These are phyloP conservation scores for Varroa destructor DNA, from an alignment of 1,140 invertebrate species.

Conservation along the genomic window DNA sequence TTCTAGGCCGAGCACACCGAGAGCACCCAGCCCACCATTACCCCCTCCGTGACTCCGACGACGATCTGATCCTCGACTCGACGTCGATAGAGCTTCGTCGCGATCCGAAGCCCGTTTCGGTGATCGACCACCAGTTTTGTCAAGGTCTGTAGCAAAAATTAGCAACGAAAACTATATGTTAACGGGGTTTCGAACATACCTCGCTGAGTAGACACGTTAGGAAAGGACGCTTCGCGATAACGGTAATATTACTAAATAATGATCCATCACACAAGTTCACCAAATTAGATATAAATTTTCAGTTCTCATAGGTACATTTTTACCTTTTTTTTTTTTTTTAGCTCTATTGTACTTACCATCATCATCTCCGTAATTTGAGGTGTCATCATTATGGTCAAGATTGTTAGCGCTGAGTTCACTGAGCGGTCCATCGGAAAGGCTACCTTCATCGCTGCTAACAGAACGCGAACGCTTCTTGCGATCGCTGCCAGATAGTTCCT, in stretches of 20 bases:
- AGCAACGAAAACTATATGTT: too few relatives aligned
- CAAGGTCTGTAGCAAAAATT: too few relatives aligned
- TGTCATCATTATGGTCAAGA: slow-evolving; percentile 4
- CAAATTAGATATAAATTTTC: too few relatives aligned
- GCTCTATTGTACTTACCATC: background rate
- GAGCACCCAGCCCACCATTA: background rate
- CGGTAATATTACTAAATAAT: too few relatives aligned
- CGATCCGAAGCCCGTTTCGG: slow-evolving; percentile 13
- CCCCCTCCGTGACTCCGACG: too few relatives aligned
- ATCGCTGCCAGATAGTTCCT: background rate
- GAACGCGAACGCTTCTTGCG: slow-evolving; percentile 20
- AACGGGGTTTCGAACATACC: too few relatives aligned
- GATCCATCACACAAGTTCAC: too few relatives aligned
- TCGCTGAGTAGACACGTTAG: too few relatives aligned
- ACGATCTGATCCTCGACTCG: background rate
- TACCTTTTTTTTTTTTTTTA: too few relatives aligned
- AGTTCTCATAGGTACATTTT: too few relatives aligned
- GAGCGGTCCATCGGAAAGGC: slow-evolving; percentile 25
- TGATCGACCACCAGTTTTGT: background rate
- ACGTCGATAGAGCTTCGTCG: slow-evolving; percentile 16
- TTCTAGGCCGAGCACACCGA: slow-evolving; percentile 12
- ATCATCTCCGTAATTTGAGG: slow-evolving; percentile 27
- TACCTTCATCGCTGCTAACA: slow-evolving; percentile 25
- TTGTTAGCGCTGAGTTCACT: slow-evolving; percentile 17
- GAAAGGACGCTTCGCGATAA: too few relatives aligned